Percentiles rank a stretch among this genome's conserved stretches.
These are phyloP conservation scores for Zalophus californianus DNA, from an alignment of 2,797 vertebrate genomes.

Conservation along the genomic window DNA sequence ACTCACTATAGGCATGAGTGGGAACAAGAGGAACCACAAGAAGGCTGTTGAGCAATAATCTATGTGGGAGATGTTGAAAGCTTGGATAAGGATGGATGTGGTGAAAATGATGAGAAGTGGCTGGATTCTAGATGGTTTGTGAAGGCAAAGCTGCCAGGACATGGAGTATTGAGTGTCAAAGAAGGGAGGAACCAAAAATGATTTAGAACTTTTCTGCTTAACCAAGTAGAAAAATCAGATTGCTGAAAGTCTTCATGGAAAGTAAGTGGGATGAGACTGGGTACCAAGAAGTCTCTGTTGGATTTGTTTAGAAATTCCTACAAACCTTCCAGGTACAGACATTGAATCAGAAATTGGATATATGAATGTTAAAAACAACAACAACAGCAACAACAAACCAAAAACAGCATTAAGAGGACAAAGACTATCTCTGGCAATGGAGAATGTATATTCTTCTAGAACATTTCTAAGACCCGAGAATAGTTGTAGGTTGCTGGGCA, in stretches of 20 bases:
- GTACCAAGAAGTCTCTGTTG: background rate
- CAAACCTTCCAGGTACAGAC: background rate
- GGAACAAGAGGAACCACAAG: background rate
- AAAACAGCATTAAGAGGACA: background rate
- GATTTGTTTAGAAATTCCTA: background rate
- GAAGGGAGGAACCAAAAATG: background rate
- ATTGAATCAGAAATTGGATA: background rate
- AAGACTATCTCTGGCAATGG: background rate
- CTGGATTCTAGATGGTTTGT: background rate
- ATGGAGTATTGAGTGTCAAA: background rate
- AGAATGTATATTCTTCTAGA: background rate
- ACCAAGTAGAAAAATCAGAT: conserved; percentile 1
- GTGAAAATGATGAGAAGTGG: background rate
- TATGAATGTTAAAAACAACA: background rate
- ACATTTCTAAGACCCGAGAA: background rate
- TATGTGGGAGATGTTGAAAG: background rate
- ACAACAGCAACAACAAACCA: background rate
- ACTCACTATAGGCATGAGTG: background rate
- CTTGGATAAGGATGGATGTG: background rate
- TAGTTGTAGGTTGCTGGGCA: background rate
- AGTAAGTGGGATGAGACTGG: background rate
- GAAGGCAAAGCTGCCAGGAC: background rate
- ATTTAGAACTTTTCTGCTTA: conserved; percentile 6
- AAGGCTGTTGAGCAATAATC: background rate
- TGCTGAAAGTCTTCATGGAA: conserved; percentile 12